Percentiles rank a stretch among this genome's conserved stretches.
Conservation (phyloP, 2,888 invertebrate species). For the Trachelus stipa region DNA sequence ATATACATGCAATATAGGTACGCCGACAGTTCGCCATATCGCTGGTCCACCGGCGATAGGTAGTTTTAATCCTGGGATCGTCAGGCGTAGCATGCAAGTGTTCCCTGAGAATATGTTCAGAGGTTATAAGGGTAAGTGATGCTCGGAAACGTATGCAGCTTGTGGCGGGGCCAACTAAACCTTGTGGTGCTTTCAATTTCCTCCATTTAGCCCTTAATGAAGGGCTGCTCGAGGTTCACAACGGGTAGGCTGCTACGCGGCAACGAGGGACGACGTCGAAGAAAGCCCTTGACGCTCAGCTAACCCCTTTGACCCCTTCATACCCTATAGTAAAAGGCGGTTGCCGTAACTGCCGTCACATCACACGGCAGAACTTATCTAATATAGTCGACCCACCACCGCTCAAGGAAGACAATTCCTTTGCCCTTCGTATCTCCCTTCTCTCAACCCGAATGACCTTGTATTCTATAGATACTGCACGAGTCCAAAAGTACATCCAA, state of each 20-base stretch:
- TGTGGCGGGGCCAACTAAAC: conserved; percentile 1
- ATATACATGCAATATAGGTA: too few relatives aligned
- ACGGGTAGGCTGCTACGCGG: conserved; percentile 26
- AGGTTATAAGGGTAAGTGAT: background rate
- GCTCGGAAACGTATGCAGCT: background rate
- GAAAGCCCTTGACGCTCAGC: conserved; percentile 43
- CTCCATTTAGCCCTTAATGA: conserved; percentile 53
- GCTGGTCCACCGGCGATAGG: background rate
- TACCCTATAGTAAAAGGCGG: conserved; percentile 33
- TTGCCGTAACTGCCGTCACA: conserved; percentile 43
- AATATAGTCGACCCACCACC: conserved; percentile 42
- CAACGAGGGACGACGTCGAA: conserved; percentile 41
- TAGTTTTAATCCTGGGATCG: background rate
- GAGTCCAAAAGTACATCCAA: background rate
- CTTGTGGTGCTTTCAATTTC: conserved; percentile 55
- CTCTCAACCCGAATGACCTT: background rate
- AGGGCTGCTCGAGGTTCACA: conserved; percentile 39
- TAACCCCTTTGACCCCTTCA: conserved; percentile 29
- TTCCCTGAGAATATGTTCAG: background rate
- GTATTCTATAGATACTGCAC: background rate
- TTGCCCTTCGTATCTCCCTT: background rate
- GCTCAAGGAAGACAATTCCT: background rate
- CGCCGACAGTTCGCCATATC: too few relatives aligned
- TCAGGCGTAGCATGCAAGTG: background rate
- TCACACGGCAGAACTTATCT: conserved; percentile 52